Evolutionary conservation across 1,140 invertebrate genomes (phyloP).

Genomic region (Calycopis cecrops): DNA sequence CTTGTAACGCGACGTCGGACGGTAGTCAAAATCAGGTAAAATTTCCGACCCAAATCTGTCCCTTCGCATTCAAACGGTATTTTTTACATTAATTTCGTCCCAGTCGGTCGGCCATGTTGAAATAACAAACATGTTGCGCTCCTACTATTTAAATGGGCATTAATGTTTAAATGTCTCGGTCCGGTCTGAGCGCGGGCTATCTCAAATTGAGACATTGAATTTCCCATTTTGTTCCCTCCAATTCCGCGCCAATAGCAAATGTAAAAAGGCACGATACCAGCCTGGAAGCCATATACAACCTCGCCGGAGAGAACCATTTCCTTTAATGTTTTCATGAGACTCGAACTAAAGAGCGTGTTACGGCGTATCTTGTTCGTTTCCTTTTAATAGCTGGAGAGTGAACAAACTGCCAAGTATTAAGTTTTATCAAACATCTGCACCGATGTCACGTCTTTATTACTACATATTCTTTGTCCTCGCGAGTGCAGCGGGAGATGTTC

Average conservation of each 20-base stretch:
- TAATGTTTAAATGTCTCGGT: constrained; percentile 13
- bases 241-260: constrained; percentile 60
- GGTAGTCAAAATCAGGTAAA: constrained; percentile 67
- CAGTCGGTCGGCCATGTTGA: constrained; percentile 13
- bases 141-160: neutral
- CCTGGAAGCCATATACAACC: constrained; percentile 54
- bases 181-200: constrained; percentile 43
- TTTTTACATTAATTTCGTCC: constrained; percentile 41
- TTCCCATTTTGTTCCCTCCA: constrained; percentile 61
- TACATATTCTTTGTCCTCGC: constrained; percentile 69
- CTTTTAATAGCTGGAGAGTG: constrained; percentile 64
- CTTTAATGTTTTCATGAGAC: constrained; percentile 69
- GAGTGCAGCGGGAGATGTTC: constrained; percentile 47
- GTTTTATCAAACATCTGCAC: constrained; percentile 72
- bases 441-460: constrained; percentile 72
- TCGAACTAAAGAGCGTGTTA: constrained; percentile 67
- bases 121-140: constrained; percentile 13
- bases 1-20: constrained; percentile 56
- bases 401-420: constrained; percentile 66
- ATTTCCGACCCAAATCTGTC: constrained; percentile 55
- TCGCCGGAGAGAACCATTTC: constrained; percentile 49
- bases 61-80: constrained; percentile 42
- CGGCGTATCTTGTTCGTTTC: constrained; percentile 60
- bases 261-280: constrained; percentile 58
- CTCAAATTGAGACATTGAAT: constrained; percentile 67